Evolutionary conservation across 1,140 invertebrate genomes (phyloP), one percentile per base, ranked within the genome.

Genomic region (Delia radicum): DNA sequence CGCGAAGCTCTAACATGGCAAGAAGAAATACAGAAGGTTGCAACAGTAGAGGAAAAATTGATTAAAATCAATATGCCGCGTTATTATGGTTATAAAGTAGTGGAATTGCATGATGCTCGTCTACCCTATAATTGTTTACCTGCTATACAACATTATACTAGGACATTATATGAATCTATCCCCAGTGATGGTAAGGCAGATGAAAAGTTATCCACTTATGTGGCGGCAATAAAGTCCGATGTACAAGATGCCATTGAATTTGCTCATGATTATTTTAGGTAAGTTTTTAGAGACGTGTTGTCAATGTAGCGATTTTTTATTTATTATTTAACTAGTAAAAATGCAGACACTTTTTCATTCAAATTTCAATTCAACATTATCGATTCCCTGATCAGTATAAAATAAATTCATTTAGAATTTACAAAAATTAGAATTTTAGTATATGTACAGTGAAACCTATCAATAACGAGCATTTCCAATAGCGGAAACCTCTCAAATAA

Each of bases 31-130:
- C 89, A 90, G 79, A 81, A 87, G 7, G 78, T 93, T 42, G 87
- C 90, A 63, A 94, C 93, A 1, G 89, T 94, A 0, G 94, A 96
- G 86, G 93, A 95, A 87, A 96, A 96, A 84, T 87, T 94, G 73
- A 91, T 94, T 62, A 93, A 92, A 80, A 74, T 94, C 3, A 95
- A 94, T 82, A 92, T 95, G 90, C 92, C 92, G 6, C 89, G 89
- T 67, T 94, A 92, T 83, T 95, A 94, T 85, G 94, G 94, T 7
- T 95, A 90, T 88, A 89, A 89, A 77, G 89, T 88, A 29, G 81
- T 91, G 26, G 86, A 90, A 76, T 81, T 95, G 5, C 81, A 87
- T 1, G 92, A 94, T 81, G 82, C 88, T 65, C 63, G 77, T 24
- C 80, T 92, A 63, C 90, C 89, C 3, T 95, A 94, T 79, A 91